Evolutionary conservation across 1,140 invertebrate genomes (phyloP), one percentile per base, ranked within the genome.

Genomic region (Drosophila orena): DNA sequence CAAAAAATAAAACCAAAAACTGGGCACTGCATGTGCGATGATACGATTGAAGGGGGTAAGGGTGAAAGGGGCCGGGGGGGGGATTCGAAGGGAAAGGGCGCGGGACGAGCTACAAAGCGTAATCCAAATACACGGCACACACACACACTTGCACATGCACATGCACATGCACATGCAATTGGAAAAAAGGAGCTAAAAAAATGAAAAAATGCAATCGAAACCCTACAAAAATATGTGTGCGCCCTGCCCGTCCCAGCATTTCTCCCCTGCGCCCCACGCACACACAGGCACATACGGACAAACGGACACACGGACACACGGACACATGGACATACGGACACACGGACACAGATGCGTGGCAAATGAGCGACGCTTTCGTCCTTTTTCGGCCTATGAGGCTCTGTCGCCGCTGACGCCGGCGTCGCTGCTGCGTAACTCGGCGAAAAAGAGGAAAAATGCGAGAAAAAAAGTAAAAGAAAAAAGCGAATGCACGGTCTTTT

Each of bases 281-380:
- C 44, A 55, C 52, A 24, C 24, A 6, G n/a, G n/a, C n/a, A n/a
- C n/a, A n/a, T n/a, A n/a, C n/a, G n/a, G n/a, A n/a, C n/a, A n/a
- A n/a, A n/a, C n/a, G n/a, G 27, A 8, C 7, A 30, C 8, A 30
- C 27, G 27, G 27, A 30, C 42, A 20, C 40, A 55, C 55, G 17
- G 14, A 2, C 22, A 37, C 34, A 34, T 43, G 15, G 15, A 37
- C 46, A 55, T 35, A 58, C 34, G 8, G 59, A 34, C 27, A 50
- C 37, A 37, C 43, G 49, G 38, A 60, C 58, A 12, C 35, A 44
- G 38, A 77, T 77, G 72, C 74, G 65, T 83, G 70, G 84, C 83
- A 88, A 88, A 88, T 88, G 83, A 88, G 83, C 71, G 79, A 71
- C 71, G 65, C 62, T 89, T 81, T 86, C 76, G 84, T 89, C 83